These are phyloP conservation scores for Ochropacha duplaris DNA, from an alignment of 2,888 invertebrate genomes.

Conservation along the genomic window DNA sequence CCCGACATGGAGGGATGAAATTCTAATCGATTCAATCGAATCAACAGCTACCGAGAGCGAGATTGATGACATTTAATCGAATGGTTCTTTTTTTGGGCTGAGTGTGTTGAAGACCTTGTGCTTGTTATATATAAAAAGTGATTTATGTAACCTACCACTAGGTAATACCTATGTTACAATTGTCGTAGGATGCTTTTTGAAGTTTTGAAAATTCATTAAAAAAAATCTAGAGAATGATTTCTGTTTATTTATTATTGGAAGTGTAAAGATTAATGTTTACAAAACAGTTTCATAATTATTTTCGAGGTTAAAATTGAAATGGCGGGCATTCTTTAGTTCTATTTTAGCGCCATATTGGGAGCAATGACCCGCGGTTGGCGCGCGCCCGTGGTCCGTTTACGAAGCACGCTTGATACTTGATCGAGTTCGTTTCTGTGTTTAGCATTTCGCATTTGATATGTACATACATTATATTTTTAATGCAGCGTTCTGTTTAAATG, in stretches of 20 bases:
- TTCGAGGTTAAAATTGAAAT: slow-evolving; percentile 77
- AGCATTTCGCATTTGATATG: slow-evolving; percentile 45
- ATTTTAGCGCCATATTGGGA: slow-evolving; percentile 78
- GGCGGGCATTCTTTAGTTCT: slow-evolving; percentile 78
- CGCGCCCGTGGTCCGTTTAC: slow-evolving; percentile 43
- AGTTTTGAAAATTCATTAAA: neutral
- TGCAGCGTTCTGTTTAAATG: slow-evolving; percentile 29
- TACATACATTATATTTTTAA: slow-evolving; percentile 35
- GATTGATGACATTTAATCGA: slow-evolving; percentile 45
- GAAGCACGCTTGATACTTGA: slow-evolving; percentile 35
- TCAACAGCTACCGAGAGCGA: slow-evolving; percentile 30
- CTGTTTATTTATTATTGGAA: slow-evolving; percentile 17
- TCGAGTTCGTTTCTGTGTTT: slow-evolving; percentile 35
- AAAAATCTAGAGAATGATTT: slow-evolving; percentile 7
- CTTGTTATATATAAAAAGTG: neutral
- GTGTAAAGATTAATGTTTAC: slow-evolving; percentile 48
- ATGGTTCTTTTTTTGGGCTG: slow-evolving; percentile 8
- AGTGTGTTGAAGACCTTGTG: neutral
- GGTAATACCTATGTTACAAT: neutral
- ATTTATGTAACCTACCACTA: no score
- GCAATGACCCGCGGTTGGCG: slow-evolving; percentile 65
- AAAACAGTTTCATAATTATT: slow-evolving; percentile 60
- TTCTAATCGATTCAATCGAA: slow-evolving; percentile 61
- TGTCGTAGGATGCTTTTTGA: neutral
- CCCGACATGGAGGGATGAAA: slow-evolving; percentile 53